Percentiles rank a stretch among this genome's conserved stretches.
phyloP scores from a whole-genome alignment of 2,797 vertebrate species.

The Leptatherina wallacei region DNA sequence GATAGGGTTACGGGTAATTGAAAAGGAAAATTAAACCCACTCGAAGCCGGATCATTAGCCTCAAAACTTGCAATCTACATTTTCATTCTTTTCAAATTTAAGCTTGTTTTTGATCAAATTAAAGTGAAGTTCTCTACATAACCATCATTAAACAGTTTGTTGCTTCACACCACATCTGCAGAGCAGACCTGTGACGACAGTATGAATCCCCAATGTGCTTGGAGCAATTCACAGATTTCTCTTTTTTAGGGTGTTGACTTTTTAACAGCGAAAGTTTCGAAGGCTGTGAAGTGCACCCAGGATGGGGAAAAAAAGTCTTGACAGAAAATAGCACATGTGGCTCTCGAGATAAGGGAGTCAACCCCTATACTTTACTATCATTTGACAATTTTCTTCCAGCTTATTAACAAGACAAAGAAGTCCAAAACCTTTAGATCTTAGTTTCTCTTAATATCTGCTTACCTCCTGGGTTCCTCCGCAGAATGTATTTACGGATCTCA shows the following conservation, averaged over 20 bases:
- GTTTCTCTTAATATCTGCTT: slow-evolving; percentile 59
- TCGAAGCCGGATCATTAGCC: not conserved
- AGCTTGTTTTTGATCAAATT: slow-evolving; percentile 21
- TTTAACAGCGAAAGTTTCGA: slow-evolving; percentile 16
- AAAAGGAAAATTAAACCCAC: not conserved
- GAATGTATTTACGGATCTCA: slow-evolving; percentile 91
- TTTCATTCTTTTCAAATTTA: slow-evolving; percentile 13
- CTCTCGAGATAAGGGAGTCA: slow-evolving; percentile 27
- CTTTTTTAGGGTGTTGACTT: slow-evolving; percentile 19
- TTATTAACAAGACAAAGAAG: slow-evolving; percentile 65
- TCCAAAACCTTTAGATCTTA: slow-evolving; percentile 56
- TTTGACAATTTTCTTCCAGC: slow-evolving; percentile 22
- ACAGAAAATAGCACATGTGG: slow-evolving; percentile 23
- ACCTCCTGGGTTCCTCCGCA: slow-evolving; percentile 90
- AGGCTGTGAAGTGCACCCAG: slow-evolving; percentile 6
- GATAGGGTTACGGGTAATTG: not conserved
- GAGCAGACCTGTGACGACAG: slow-evolving; percentile 32
- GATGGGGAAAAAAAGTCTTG: slow-evolving; percentile 24
- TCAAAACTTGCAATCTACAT: not conserved
- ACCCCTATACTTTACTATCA: slow-evolving; percentile 8
- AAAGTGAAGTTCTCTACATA: slow-evolving; percentile 19
- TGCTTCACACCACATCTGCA: slow-evolving; percentile 36
- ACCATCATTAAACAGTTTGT: slow-evolving; percentile 32
- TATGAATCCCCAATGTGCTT: slow-evolving; percentile 38
- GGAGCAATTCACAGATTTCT: slow-evolving; percentile 20